Base-by-base conservation (phyloP, 1,140 invertebrate species). In the Arion vulgaris region DNA sequence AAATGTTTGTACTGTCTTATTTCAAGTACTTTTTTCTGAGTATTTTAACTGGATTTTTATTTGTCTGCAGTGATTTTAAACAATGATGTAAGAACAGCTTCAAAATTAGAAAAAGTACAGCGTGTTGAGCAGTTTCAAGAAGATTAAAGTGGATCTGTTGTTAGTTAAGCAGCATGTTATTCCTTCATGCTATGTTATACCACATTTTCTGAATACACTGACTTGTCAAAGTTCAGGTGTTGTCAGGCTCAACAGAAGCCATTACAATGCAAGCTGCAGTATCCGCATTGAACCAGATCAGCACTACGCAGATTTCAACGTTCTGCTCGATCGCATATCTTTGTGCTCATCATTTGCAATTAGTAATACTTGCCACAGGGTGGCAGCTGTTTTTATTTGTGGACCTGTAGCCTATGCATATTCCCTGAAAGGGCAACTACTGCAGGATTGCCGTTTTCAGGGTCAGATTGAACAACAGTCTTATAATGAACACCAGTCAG, bases 81-180 rank as follows among this genome's bases (percentile, higher is more conserved):
- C 85, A 86, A 86, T 86, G 86, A 91, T 91, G 90, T 89, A 91
- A 90, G 90, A 89, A 86, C 86, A 86, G 84, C 88, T 86, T 83
- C 85, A 68, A 41, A 87, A 88, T 80, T 88, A 87, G 86, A 84
- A 88, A 81, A 90, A 88, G 85, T 78, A 87, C 71, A 90, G 89
- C 86, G 87, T 86, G 85, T 90, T 88, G 82, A 89, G 85, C 86
- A 88, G 87, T 80, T 90, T 86, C 75, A 91, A 91, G 86, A 91
- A 89, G 82, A 86, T 89, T 53, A 90, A 90, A 86, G 82, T 90
- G 76, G 89, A 91, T 85, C 87, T 85, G 26, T 84, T 80, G 57
- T 79, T 84, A 38, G 82, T 87, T 49, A 83, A 84, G 80, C 88
- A 89, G 85, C 84, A 91, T 91, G 90, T 91, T 89, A 88, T 88